Conservation (phyloP, 2,888 invertebrate species). For the Apamea anceps region DNA sequence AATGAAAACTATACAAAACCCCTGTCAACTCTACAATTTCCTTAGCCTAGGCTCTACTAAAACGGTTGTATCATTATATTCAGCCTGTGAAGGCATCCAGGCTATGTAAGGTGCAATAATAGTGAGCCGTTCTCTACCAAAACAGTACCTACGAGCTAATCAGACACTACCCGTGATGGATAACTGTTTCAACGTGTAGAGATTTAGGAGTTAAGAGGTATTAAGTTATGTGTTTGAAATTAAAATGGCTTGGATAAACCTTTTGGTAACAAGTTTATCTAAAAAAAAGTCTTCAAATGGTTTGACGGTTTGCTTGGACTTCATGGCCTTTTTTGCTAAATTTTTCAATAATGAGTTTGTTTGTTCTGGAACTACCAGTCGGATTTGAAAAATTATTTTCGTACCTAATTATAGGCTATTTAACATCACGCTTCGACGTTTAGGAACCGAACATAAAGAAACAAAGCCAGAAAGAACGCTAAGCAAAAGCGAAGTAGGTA, state of each 20-base stretch:
- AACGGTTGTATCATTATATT: conserved; percentile 84
- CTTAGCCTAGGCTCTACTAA: conserved; percentile 67
- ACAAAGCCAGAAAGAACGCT: no score
- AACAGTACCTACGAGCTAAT: conserved; percentile 73
- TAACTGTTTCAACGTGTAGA: conserved; percentile 66
- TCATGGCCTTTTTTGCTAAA: no score
- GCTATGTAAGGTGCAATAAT: conserved; percentile 84
- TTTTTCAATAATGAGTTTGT: background rate
- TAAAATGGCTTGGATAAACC: background rate
- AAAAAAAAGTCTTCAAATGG: background rate
- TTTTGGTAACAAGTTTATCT: background rate
- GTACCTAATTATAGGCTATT: no score
- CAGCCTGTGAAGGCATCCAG: conserved; percentile 72
- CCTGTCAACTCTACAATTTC: conserved; percentile 66
- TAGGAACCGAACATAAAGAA: no score
- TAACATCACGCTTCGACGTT: no score
- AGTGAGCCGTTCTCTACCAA: conserved; percentile 74
- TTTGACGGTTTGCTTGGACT: no score
- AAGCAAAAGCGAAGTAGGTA: no score
- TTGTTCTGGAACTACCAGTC: background rate
- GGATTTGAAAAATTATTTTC: no score
- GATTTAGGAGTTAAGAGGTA: conserved; percentile 43
- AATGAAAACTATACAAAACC: conserved; percentile 7
- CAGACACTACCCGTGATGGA: conserved; percentile 73
- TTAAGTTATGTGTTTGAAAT: conserved; percentile 13